Base-by-base conservation (phyloP, 1,140 invertebrate species). In the Aphidius gifuensis region DNA sequence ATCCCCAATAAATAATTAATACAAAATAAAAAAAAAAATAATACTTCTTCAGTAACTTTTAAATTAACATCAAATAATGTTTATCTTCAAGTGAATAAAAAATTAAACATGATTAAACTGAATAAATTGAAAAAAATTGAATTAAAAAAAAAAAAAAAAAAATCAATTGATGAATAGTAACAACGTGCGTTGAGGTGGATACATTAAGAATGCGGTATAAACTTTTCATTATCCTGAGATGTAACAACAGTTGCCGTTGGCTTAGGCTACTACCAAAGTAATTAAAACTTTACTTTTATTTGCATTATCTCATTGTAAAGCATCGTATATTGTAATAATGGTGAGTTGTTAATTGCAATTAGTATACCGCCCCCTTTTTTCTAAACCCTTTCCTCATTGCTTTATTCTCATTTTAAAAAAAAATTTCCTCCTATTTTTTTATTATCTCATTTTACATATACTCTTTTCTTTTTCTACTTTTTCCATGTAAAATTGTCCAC, bases 201-300 rank as follows among this genome's bases (percentile, higher is more conserved):
- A 40, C 53, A 32, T 32, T 32, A 32, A 32, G 23, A 32, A 32
- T 32, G 75, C 69, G 72, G 74, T 76, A 16, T 16, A 79, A 80
- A 80, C 75, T 80, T 80, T 74, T 68, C 72, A 74, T 78, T 78
- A 77, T 73, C 69, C 72, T 68, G 69, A 71, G 69, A 74, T 75
- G 75, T 73, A 74, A 73, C 71, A 75, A 77, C 74, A 71, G 11
- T 70, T 69, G 72, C 70, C 71, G 69, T 58, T 64, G 71, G 74
- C 50, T 32, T 32, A 32, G 72, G 70, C 68, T 71, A 77, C 69
- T 68, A 66, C 74, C 71, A 77, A 80, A 80, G 77, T 78, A 79
- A 80, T 79, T 78, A 80, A 80, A 80, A 80, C 76, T 79, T 80
- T 78, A 76, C 70, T 80, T 78, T 80, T 80, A 78, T 79, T 80